Conservation (phyloP, 2,888 invertebrate species). For the Philereme transversata region DNA sequence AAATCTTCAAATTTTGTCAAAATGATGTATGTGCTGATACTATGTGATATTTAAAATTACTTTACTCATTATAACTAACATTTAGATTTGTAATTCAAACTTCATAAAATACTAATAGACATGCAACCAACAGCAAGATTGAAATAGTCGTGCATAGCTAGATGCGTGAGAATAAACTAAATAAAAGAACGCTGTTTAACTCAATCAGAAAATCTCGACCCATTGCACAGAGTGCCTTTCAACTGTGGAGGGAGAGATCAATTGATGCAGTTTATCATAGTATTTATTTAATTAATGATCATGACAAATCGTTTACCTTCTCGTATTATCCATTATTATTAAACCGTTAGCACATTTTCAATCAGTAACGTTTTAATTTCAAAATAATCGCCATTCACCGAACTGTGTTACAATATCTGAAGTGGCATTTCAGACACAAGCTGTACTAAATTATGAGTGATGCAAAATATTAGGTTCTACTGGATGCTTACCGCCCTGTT, state of each 20-base stretch:
- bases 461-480: constrained; percentile 80
- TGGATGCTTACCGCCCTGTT: constrained; percentile 99
- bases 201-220: constrained; percentile 63
- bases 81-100: constrained; percentile 65
- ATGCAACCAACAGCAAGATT: constrained; percentile 81
- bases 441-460: constrained; percentile 80
- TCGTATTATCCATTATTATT: constrained; percentile 71
- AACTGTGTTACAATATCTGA: constrained; percentile 73
- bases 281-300: constrained; percentile 68
- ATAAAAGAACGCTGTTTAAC: constrained; percentile 66
- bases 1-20: constrained; percentile 70
- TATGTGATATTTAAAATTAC: constrained; percentile 71
- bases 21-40: constrained; percentile 81
- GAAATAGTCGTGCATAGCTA: constrained; percentile 81
- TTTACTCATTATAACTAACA: constrained; percentile 73
- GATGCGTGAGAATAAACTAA: constrained; percentile 80
- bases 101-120: constrained; percentile 67
- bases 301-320: constrained; percentile 74
- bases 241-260: constrained; percentile 55
- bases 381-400: constrained; percentile 68
- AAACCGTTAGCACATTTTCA: constrained; percentile 75
- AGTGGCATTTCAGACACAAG: constrained; percentile 80
- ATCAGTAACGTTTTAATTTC: constrained; percentile 59
- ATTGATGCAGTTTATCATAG: constrained; percentile 62
- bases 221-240: constrained; percentile 45